Evolutionary conservation across 2,113 vertebrate species (phyloP), one percentile per base, ranked within the genome.

Genomic region (Oncorhynchus mykiss): DNA sequence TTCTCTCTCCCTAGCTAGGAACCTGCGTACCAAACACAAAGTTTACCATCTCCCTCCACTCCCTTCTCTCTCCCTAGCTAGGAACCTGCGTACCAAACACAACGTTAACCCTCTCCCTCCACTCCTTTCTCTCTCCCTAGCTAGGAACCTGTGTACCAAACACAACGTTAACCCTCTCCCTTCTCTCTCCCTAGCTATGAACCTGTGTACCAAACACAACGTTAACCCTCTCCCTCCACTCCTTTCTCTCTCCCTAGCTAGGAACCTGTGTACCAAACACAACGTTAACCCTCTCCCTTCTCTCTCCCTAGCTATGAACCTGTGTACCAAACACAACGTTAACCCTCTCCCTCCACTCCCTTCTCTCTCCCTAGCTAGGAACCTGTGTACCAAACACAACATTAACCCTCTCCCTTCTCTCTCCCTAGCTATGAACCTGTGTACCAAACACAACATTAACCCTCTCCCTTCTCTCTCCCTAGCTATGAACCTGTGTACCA

Each of bases 11-110:
- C 31, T 34, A 34, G 31, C 31, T 7, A 34, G 0, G 31, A 34
- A 34, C 22, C 22, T 31, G 31, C 5, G 31, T 31, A 31, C 31
- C 31, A 31, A 31, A 31, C 31, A 31, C 31, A 31, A 31, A 11
- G 3, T 13, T 62, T 3, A 62, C 59, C n/a, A 2, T 31, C 71
- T 72, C 70, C 49, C 62, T 66, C 1, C 24, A 1, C 24, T 25
- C 24, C 24, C 24, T 25, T 13, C 14, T 76, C 66, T 39, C 51
- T 51, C 20, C 25, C 27, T 77, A 98, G 97, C 95, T 0, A 98
- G 97, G 97, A 27, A 27, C 27, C 27, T 27, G 27, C 2, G 2
- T 27, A 27, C 27, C 27, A 27, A 27, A 27, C 27, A 27, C 27
- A 27, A 27, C 27, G 2, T 27, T 27, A 27, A 27, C 27, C 27